Conservation (phyloP, 1,140 invertebrate species). For the Drosophila sproati region DNA sequence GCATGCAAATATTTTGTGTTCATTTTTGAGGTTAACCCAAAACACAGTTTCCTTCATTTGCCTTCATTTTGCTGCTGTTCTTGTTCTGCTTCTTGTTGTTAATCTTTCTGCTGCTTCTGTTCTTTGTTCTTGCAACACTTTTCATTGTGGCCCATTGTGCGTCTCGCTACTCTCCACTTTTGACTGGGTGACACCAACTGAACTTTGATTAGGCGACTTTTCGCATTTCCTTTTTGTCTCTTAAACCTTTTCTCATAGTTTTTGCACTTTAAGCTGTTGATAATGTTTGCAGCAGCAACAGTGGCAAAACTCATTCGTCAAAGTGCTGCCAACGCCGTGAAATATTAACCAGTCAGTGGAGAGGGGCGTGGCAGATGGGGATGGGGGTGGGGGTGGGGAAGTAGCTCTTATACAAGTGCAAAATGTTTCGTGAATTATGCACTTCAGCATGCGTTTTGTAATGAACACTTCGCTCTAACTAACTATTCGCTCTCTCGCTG, state of each 20-base stretch:
- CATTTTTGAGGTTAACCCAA: slow-evolving; percentile 29
- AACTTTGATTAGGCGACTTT: slow-evolving; percentile 50
- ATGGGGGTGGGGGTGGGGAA: no score
- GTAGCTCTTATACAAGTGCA: slow-evolving; percentile 19
- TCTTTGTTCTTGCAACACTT: slow-evolving; percentile 19
- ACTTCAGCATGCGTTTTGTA: slow-evolving; percentile 56
- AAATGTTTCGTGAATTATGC: slow-evolving; percentile 58
- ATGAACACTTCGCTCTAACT: slow-evolving; percentile 17
- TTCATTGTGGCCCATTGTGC: slow-evolving; percentile 4
- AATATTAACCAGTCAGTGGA: slow-evolving; percentile 11
- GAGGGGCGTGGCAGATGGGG: not conserved
- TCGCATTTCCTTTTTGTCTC: not conserved
- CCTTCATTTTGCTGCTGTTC: not conserved
- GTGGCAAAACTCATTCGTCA: slow-evolving; percentile 57
- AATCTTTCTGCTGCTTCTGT: slow-evolving; percentile 9
- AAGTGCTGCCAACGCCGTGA: slow-evolving; percentile 25
- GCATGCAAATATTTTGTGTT: slow-evolving; percentile 41
- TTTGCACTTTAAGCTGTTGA: slow-evolving; percentile 6
- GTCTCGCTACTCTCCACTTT: not conserved
- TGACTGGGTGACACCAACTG: slow-evolving; percentile 34
- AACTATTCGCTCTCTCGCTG: not conserved
- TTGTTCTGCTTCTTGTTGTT: slow-evolving; percentile 12
- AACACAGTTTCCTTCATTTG: not conserved
- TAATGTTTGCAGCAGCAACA: slow-evolving; percentile 2
- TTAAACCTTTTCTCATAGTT: not conserved